Base-by-base conservation (phyloP, 2,888 invertebrate species). In the Synanthedon tipuliformis region DNA sequence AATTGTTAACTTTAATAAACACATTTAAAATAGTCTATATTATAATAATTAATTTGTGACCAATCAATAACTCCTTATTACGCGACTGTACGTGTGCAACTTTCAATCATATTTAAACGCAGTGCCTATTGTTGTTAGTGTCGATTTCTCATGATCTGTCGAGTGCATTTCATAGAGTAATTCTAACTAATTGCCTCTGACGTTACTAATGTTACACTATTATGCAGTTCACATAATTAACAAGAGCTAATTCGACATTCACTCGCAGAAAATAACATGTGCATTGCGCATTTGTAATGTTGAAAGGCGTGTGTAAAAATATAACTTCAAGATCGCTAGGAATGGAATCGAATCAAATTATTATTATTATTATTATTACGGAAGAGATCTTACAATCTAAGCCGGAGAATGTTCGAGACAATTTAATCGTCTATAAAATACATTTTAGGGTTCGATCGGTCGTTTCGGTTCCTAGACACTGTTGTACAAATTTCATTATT, bases 261-360 rank as follows among this genome's bases (percentile, higher is more conserved):
- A 52, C 50, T 53, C 50, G 56, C 53, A 52, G 55, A 55, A 55
- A 57, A 52, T 52, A 52, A 45, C 50, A 50, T 41, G 54, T 56
- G 40, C 27, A 16, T 52, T 23, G 27, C 48, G 51, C 34, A 34
- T 41, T 15, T 16, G 40, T 52, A 45, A 54, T 50, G 45, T 45
- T 40, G 10, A 50, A 50, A 52, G 40, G 48, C 40, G 8, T 27
- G 23, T 34, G 11, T 52, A 15, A 54, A 53, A 54, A 55, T 55
- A 58, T 52, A 58, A 53, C 52, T 57, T 52, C 55, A 56, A 60
- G 54, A 56, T 53, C 56, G 56, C 57, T 51, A 62, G 69, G 69
- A 69, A 70, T 69, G 69, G 62, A 64, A 59, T 60, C 57, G 63
- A 60, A 59, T 54, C 61, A n/a, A n/a, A 61, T 56, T 62, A 61